These are phyloP conservation scores for Lysandra bellargus DNA, from an alignment of 2,888 invertebrate species.

Conservation along the genomic window DNA sequence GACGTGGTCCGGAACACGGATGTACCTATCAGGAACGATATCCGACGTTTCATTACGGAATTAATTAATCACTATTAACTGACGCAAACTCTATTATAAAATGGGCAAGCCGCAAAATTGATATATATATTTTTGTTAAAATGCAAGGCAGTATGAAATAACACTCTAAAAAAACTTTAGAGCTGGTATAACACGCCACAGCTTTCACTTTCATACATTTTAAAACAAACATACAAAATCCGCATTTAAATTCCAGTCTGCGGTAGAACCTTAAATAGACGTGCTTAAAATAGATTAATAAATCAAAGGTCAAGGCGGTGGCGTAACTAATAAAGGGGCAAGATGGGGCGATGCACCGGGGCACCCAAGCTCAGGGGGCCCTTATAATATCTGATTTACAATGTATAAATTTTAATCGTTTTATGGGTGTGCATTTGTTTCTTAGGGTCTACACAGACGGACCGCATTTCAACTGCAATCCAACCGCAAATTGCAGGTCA, in stretches of 20 bases:
- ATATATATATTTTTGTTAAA: neutral
- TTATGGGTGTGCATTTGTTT: no score
- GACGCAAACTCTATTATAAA: constrained; percentile 31
- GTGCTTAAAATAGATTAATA: constrained; percentile 23
- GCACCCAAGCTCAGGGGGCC: no score
- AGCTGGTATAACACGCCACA: neutral
- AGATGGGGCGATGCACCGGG: neutral
- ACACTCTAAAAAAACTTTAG: neutral
- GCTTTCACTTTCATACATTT: neutral
- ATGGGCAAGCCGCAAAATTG: neutral
- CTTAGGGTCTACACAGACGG: no score
- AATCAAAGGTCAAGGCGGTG: neutral
- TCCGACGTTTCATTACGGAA: constrained; percentile 29
- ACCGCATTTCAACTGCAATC: no score
- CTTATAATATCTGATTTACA: no score
- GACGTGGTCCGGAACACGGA: constrained; percentile 26
- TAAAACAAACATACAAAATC: neutral
- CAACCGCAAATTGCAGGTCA: no score
- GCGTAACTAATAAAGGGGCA: neutral
- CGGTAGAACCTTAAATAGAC: neutral
- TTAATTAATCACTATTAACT: constrained; percentile 34
- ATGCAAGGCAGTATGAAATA: no score
- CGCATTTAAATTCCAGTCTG: neutral
- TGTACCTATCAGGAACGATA: constrained; percentile 26
- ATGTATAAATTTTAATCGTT: neutral